Conservation (phyloP, 2,888 invertebrate species). For the Heliconius charithonia region DNA sequence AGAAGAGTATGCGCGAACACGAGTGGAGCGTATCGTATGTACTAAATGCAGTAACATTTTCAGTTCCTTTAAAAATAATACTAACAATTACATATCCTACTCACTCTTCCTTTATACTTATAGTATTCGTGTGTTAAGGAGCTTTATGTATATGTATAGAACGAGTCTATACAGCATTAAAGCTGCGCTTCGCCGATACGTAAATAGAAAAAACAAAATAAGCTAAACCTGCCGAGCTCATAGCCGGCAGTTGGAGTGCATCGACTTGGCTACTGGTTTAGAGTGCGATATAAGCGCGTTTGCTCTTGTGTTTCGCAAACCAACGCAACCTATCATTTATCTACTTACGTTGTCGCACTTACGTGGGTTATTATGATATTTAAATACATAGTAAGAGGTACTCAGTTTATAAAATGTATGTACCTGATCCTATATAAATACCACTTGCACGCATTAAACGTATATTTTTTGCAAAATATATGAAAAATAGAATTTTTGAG, state of each 20-base stretch:
- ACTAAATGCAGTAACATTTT: constrained; percentile 49
- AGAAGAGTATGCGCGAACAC: constrained; percentile 83
- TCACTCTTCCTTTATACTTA: constrained; percentile 30
- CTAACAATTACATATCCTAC: constrained; percentile 57
- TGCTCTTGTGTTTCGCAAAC: constrained; percentile 52
- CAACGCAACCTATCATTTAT: constrained; percentile 36
- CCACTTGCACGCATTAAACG: not conserved
- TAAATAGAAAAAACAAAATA: constrained; percentile 56
- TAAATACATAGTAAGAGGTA: not conserved
- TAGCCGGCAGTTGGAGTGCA: constrained; percentile 57
- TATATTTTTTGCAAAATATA: not conserved
- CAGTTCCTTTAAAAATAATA: constrained; percentile 42
- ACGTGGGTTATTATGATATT: not conserved
- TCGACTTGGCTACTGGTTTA: constrained; percentile 61
- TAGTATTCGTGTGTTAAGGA: constrained; percentile 46
- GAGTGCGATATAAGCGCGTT: constrained; percentile 56
- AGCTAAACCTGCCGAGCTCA: constrained; percentile 50
- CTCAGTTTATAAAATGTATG: not conserved
- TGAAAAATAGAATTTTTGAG: not conserved
- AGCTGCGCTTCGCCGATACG: constrained; percentile 50
- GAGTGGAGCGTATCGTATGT: constrained; percentile 85
- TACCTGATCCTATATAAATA: not conserved
- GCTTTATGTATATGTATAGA: constrained; percentile 38
- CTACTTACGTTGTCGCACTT: not conserved
- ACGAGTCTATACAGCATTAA: constrained; percentile 36